Evolutionary conservation across 2,797 vertebrate species (phyloP).

Genomic region (Argya squamiceps): DNA sequence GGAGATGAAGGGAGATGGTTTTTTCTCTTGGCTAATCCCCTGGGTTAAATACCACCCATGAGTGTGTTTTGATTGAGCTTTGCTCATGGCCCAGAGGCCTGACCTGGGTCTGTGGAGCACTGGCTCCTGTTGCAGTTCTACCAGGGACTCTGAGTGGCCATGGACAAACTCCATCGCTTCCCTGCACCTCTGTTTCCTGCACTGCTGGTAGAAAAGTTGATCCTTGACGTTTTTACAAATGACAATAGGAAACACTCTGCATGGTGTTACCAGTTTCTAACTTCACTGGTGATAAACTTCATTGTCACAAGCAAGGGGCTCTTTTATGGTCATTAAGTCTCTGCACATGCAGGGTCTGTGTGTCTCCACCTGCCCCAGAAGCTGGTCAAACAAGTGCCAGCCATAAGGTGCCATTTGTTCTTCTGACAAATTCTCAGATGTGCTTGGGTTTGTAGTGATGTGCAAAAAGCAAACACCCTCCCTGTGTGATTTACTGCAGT

Average conservation of each 20-base stretch:
- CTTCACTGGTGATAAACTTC: not conserved
- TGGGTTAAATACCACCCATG: accelerated
- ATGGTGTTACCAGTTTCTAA: not conserved
- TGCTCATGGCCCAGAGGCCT: not conserved
- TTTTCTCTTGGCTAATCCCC: not conserved
- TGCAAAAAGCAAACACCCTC: not conserved
- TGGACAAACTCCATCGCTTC: not conserved
- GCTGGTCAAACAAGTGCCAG: not conserved
- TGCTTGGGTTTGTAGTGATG: not conserved
- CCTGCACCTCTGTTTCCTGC: not conserved
- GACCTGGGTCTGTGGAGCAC: not conserved
- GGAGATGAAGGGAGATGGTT: not conserved
- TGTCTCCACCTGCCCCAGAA: not conserved
- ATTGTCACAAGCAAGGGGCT: not conserved
- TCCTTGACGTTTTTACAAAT: not conserved
- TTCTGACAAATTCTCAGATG: not conserved
- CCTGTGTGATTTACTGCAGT: not conserved
- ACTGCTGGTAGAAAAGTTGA: not conserved
- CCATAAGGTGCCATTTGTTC: not conserved
- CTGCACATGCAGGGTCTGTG: not conserved
- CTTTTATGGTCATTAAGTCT: not conserved
- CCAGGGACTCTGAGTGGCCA: not conserved
- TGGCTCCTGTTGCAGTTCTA: not conserved
- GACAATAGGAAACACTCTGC: not conserved
- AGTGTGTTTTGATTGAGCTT: not conserved